These are phyloP conservation scores for Polyergus mexicanus DNA, from an alignment of 1,140 invertebrate species.

Conservation along the genomic window DNA sequence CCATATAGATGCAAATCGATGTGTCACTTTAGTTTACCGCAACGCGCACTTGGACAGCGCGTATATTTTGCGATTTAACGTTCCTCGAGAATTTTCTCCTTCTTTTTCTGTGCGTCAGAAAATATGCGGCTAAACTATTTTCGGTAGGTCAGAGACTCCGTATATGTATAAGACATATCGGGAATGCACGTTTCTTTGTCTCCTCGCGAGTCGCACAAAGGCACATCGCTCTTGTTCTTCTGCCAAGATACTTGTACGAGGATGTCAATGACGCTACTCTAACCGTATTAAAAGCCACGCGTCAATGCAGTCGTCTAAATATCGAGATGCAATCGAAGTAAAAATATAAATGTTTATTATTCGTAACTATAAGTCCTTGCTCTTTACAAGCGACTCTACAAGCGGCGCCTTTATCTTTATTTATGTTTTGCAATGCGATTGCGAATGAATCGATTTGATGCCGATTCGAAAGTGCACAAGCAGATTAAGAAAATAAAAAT, in stretches of 20 bases:
- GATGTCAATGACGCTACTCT: constrained; percentile 4
- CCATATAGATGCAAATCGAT: not conserved
- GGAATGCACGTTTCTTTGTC: constrained; percentile 1
- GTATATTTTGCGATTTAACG: not conserved
- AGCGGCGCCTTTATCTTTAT: not conserved
- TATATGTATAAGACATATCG: not conserved
- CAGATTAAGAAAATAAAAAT: not conserved
- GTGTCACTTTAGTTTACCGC: not conserved
- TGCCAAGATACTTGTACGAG: constrained; percentile 18
- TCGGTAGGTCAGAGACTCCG: not conserved
- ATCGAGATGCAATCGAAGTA: not conserved
- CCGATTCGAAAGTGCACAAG: not conserved
- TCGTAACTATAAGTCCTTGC: not conserved
- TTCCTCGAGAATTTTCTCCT: not conserved
- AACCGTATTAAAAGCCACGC: not conserved
- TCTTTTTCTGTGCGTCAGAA: not conserved
- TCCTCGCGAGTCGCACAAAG: not conserved
- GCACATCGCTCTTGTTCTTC: not conserved
- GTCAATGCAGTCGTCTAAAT: not conserved
- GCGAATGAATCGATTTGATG: not conserved
- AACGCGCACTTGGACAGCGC: not conserved
- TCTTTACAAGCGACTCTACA: not conserved
- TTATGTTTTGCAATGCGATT: not conserved
- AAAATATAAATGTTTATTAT: constrained; percentile 30
- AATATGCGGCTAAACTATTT: not conserved